Percentiles rank a stretch among this genome's conserved stretches.
phyloP scores from a whole-genome alignment of 1,140 invertebrate genomes.

The Brachionus calyciflorus region DNA sequence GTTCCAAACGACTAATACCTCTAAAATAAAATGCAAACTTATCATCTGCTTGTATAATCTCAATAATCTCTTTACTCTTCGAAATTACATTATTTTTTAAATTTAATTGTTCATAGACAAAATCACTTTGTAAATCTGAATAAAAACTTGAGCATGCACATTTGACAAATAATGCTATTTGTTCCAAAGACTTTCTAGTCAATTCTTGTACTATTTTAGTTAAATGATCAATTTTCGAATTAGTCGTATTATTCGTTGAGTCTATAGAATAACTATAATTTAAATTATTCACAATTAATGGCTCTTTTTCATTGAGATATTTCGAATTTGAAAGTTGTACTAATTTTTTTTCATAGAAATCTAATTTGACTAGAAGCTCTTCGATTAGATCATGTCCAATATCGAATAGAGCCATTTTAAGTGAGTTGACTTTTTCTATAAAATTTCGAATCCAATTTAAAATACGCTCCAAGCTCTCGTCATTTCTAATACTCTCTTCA shows the following conservation, averaged over 20 bases:
- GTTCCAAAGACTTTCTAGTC: neutral
- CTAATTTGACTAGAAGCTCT: neutral
- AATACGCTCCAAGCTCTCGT: neutral
- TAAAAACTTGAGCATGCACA: neutral
- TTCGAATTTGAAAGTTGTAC: neutral
- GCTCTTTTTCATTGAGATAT: conserved; percentile 8
- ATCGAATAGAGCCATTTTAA: neutral
- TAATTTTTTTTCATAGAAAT: neutral
- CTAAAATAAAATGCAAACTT: conserved; percentile 11
- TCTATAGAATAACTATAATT: neutral
- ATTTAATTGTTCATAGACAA: neutral
- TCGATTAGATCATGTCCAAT: conserved; percentile 2
- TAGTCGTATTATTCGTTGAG: neutral
- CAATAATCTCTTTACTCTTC: neutral
- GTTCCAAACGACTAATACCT: neutral
- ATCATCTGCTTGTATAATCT: conserved; percentile 35
- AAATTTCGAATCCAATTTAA: neutral
- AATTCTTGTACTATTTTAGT: neutral
- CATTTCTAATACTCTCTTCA: neutral
- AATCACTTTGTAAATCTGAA: neutral
- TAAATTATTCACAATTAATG: neutral
- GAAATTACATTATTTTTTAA: neutral
- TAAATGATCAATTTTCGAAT: neutral
- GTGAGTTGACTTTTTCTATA: neutral
- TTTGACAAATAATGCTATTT: neutral